These are phyloP conservation scores for Falco concolor DNA, from an alignment of 2,797 vertebrate species.

Conservation along the genomic window DNA sequence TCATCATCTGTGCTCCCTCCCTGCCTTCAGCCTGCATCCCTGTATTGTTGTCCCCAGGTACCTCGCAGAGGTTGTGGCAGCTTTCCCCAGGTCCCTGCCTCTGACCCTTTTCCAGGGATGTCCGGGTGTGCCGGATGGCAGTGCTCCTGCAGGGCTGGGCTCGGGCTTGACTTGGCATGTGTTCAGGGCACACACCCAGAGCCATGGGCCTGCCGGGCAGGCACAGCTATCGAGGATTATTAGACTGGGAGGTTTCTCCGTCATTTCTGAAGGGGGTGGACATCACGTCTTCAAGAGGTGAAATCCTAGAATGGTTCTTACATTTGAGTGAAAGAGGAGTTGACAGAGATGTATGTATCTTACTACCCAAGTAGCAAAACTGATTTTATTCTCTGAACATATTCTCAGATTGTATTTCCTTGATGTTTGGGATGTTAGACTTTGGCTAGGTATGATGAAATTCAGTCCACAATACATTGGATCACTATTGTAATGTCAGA, in stretches of 20 bases:
- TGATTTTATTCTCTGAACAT: fast-evolving
- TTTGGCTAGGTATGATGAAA: background rate
- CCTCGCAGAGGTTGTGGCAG: fast-evolving
- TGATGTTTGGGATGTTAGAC: background rate
- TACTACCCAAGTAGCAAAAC: background rate
- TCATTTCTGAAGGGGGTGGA: background rate
- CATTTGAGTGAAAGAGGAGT: background rate
- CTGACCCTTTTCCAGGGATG: background rate
- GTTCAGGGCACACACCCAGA: background rate
- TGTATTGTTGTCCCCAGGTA: background rate
- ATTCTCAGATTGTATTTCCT: background rate
- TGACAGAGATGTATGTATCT: background rate
- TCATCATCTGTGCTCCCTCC: background rate
- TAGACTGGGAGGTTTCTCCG: background rate
- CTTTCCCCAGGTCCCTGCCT: background rate
- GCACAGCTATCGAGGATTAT: fast-evolving
- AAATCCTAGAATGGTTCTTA: background rate
- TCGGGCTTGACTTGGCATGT: background rate
- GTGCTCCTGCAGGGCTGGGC: background rate
- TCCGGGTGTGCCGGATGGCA: fast-evolving
- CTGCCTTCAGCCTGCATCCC: background rate
- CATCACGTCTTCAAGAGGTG: background rate
- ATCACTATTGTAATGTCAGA: background rate
- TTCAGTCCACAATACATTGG: background rate
- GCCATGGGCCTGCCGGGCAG: fast-evolving